Base-by-base conservation (phyloP, 2,888 invertebrate genomes). In the Rotaria macrura region DNA sequence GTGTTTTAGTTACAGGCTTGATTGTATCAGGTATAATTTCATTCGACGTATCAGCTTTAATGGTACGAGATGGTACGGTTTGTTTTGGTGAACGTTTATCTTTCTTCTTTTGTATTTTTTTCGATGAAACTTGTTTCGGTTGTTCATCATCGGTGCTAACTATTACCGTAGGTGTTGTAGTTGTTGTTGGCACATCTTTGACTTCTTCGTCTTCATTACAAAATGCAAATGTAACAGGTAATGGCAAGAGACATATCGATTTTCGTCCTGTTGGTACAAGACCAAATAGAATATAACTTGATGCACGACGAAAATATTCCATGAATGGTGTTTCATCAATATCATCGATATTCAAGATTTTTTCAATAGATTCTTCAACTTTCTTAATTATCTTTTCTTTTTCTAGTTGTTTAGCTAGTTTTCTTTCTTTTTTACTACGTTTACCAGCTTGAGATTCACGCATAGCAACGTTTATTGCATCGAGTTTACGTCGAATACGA, bases 401-500 rank as follows among this genome's bases (percentile, higher is more conserved):
- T 6, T 25, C 25, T 74, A 40, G 38, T 40, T 9, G 23, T 74
- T 65, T 34, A 6, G 14, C 29, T 34, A 25, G 29, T 14, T 29
- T 1, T 34, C 2, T 34, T 17, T 10, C 3, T 9, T 65, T 34
- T 40, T 49, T 84, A 12, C 23, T 7, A 84, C 52, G 52, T 84
- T 52, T 52, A 29, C 84, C 55, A 43, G 40, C n/a, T 10, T 84
- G 40, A 17, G 5, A 52, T 2, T 34, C 65, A 1, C 1, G 52
- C 0, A n/a, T 29, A 2, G 83, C 10, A 38, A 38, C 14, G 12
- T 49, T 47, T 0, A 49, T 43, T 52, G 25, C 84, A 52, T 84
- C 84, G 9, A 84, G 38, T 84, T 84, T 52, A 49, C 84, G 55
- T 55, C 43, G 79, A n/a, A 79, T 79, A 43, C 79, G 79, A n/a